Base-by-base conservation (phyloP, 2,888 invertebrate species). In the Trichacis sp. region DNA sequence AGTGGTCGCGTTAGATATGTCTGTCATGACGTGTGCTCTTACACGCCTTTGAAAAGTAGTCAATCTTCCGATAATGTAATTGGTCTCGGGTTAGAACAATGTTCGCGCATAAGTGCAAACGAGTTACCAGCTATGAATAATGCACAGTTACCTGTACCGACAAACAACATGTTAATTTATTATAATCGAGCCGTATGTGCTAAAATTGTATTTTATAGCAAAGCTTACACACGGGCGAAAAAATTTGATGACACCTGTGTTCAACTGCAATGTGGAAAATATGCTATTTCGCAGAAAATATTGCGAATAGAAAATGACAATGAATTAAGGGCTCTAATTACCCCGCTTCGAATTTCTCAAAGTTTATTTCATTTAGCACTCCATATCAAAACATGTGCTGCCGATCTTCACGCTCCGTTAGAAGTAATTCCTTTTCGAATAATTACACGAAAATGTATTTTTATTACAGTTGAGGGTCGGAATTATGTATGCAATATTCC, bases 211-310 rank as follows among this genome's bases (percentile, higher is more conserved):
- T 43, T 15, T 43, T 43, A 11, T 19, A 15, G 43, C 43, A 15
- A 43, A 43, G 43, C 20, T 5, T 43, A 43, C 17, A 43, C 17
- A 15, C 17, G 43, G n/a, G 43, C 43, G 18, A 43, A 43, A 17
- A 43, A 43, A 15, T 43, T 43, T n/a, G n/a, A 46, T 20, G 46
- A 46, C 46, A 24, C 46, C 8, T 46, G 46, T 15, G 46, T 19
- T 9, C 8, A 46, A 24, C 12, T 46, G 5, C 5, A 24, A 14
- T 14, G 15, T 46, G 17, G 46, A 12, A 11, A 20, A 46, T 20
- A 24, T 24, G 46, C 29, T 46, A 11, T 46, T n/a, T 17, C 17
- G 2, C 19, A 46, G 14, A 46, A 46, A 46, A 46, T 46, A 17
- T 9, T 46, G 14, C 19, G 20, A 9, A 2, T 24, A n/a, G 12